These are phyloP conservation scores for Sebastes dallii DNA, from an alignment of 2,797 vertebrate species.

Conservation along the genomic window DNA sequence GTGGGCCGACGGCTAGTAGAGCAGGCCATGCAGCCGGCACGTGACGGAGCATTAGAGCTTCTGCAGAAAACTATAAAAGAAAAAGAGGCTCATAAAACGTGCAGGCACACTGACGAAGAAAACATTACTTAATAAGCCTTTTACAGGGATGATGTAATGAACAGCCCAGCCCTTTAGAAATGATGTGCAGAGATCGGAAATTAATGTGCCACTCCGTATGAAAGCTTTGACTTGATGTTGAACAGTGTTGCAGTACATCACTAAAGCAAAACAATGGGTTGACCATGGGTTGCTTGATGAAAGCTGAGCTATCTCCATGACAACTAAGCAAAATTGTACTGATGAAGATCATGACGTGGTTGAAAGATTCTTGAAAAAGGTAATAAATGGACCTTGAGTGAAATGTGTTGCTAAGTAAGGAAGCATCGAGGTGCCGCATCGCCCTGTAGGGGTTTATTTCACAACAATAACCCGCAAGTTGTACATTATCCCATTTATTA, in stretches of 20 bases:
- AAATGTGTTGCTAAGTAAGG: neutral
- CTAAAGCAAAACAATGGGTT: no score
- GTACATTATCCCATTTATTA: no score
- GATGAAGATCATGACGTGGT: neutral
- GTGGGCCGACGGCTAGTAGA: slow-evolving; percentile 28
- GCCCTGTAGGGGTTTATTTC: no score
- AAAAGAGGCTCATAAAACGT: slow-evolving; percentile 35
- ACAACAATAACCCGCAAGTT: no score
- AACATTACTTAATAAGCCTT: slow-evolving; percentile 13
- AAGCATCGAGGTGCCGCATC: no score
- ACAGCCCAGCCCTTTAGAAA: neutral
- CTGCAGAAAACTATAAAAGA: slow-evolving; percentile 22
- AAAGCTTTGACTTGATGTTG: neutral
- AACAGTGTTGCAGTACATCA: neutral
- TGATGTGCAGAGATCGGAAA: slow-evolving; percentile 4
- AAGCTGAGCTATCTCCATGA: neutral
- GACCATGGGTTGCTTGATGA: neutral
- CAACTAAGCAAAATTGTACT: neutral
- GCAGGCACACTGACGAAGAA: slow-evolving; percentile 29
- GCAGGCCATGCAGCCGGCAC: slow-evolving; percentile 42
- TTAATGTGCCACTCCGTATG: no score
- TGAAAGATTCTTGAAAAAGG: neutral
- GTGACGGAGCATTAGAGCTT: slow-evolving; percentile 38
- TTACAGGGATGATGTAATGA: slow-evolving; percentile 14
- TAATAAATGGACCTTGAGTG: neutral